Percentiles rank a stretch among this genome's conserved stretches.
Evolutionary conservation across 2,797 vertebrate species (phyloP).

Genomic region (Chrosomus eos): DNA sequence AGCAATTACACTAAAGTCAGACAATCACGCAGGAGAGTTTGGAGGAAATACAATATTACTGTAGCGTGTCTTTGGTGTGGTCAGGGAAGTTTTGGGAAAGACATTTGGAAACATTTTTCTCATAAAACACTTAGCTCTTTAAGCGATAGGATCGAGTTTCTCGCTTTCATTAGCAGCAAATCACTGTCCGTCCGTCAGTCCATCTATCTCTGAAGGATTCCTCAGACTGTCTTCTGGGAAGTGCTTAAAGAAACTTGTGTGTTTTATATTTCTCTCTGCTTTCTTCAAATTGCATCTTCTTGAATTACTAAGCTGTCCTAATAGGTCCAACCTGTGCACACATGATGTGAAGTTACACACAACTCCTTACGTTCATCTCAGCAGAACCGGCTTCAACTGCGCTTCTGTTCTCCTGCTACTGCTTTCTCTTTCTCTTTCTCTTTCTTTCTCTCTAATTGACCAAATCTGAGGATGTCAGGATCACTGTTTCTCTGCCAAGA

Average conservation of each 20-base stretch:
- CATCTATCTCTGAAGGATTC: slow-evolving; percentile 49
- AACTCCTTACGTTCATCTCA: slow-evolving; percentile 46
- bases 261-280: slow-evolving; percentile 60
- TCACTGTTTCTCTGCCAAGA: slow-evolving; percentile 47
- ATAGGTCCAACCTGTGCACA: slow-evolving; percentile 82
- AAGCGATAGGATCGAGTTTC: slow-evolving; percentile 92
- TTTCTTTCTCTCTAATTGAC: slow-evolving; percentile 59
- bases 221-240: slow-evolving; percentile 75
- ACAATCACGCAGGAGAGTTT: slow-evolving; percentile 89
- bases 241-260: slow-evolving; percentile 65
- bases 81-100: slow-evolving; percentile 89
- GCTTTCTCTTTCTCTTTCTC: slow-evolving; percentile 67
- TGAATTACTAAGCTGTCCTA: slow-evolving; percentile 83
- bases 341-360: slow-evolving; percentile 61
- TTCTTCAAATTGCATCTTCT: slow-evolving; percentile 76
- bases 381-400: slow-evolving; percentile 73
- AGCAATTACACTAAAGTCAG: slow-evolving; percentile 88
- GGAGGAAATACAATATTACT: slow-evolving; percentile 92
- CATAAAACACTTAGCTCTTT: slow-evolving; percentile 95
- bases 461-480: slow-evolving; percentile 54
- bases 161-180: slow-evolving; percentile 48
- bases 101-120: slow-evolving; percentile 99
- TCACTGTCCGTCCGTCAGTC: not conserved
- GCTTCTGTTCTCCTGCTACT: slow-evolving; percentile 84
- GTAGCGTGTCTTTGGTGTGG: slow-evolving; percentile 93